Base-by-base conservation (phyloP, 2,888 invertebrate species). In the Ophion obscuratus region DNA sequence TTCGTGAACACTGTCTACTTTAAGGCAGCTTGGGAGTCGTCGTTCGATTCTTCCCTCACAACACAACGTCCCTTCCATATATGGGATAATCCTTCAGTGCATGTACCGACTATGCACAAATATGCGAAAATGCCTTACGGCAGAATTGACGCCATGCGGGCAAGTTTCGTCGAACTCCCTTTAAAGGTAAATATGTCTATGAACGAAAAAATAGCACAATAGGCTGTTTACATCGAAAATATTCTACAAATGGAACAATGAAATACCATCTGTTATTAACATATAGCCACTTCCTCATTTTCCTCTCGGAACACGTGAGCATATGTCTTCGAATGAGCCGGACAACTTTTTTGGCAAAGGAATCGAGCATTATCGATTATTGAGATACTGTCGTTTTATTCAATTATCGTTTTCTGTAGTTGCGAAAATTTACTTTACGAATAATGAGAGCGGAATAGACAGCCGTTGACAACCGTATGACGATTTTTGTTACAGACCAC, bases 1-100 rank as follows among this genome's bases (percentile, higher is more conserved):
- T 27, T 70, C 53, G 47, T 27, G 5, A 70, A 24, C 27, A 27
- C 70, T 47, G 70, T 70, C 70, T 53, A 70, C 47, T 70, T 70
- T 17, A 70, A 24, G 17, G 70, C 27, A 47, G 53, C 1, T 70
- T 70, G 70, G 70, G 4, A 70, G 27, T 17, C 5, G 6, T 7
- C 47, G 3, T 70, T 70, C 70, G 17, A 47, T 24, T 27, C 27
- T 17, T 70, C 70, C 17, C 47, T 5, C 3, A 70, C 70, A 9
- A 17, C 14, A 27, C 27, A 17, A 70, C 70, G 20, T 70, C 53
- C 53, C 53, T 70, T 70, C 47, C 14, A 53, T 53, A 31, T 40
- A 27, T 6, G 53, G 7, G 53, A 66, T 36, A 1, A 3, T 0
- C 5, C 17, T 7, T 2, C 17, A 11, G 14, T 27, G 24, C 0